Evolutionary conservation across 2,113 vertebrate species (phyloP).

Genomic region (Brachyhypopomus gauderio): DNA sequence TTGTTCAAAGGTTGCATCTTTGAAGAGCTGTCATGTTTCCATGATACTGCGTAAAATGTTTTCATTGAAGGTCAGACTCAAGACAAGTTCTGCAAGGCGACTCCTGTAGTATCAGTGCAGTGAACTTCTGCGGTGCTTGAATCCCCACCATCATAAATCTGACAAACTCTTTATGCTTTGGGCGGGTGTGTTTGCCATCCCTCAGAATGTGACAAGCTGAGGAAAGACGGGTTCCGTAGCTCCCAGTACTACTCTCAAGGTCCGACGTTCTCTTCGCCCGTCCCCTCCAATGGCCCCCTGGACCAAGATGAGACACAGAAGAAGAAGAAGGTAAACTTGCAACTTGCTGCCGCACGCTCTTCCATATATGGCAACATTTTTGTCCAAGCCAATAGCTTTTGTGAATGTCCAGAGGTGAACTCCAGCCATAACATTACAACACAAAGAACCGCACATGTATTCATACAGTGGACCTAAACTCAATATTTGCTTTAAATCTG

Average conservation of each 20-base stretch:
- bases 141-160: neutral
- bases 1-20: too few species aligned
- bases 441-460: too few species aligned
- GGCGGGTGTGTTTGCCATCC: slow-evolving; percentile 40
- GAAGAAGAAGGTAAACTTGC: slow-evolving; percentile 79
- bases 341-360: neutral
- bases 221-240: slow-evolving; percentile 81
- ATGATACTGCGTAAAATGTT: too few species aligned
- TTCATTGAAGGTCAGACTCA: too few species aligned
- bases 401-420: neutral
- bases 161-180: neutral
- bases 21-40: too few species aligned
- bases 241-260: slow-evolving; percentile 82
- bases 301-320: slow-evolving; percentile 77
- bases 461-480: too few species aligned
- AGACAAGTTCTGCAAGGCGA: too few species aligned
- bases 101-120: too few species aligned
- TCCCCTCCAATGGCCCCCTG: slow-evolving; percentile 73
- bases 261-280: slow-evolving; percentile 73
- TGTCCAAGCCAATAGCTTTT: neutral
- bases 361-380: neutral
- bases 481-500: too few species aligned
- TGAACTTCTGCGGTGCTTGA: neutral
- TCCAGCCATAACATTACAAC: neutral
- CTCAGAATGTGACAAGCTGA: slow-evolving; percentile 84